A percentile compares a stretch with the other conserved stretches of the same genome.
These are phyloP conservation scores for Apodemia duryi DNA, from an alignment of 2,888 invertebrate species.

Conservation along the genomic window DNA sequence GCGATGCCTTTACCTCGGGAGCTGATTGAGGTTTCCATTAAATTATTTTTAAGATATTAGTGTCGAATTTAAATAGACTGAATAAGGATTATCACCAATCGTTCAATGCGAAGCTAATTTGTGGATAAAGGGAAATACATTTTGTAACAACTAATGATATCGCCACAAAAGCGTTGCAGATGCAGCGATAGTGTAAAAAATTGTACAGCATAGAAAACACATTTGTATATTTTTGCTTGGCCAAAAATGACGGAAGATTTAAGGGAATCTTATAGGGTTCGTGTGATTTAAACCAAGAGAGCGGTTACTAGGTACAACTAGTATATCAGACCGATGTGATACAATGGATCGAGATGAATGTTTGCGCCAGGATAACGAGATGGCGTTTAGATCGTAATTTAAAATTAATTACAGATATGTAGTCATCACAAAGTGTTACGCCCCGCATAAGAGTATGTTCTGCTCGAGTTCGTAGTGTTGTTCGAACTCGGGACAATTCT, in stretches of 20 bases:
- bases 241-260: conserved; percentile 44
- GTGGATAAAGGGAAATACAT: conserved; percentile 1
- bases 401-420: conserved; percentile 62
- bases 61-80: conserved; percentile 57
- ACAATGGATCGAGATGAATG: conserved; percentile 27
- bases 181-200: conserved; percentile 60
- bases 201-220: conserved; percentile 70
- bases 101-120: conserved; percentile 20
- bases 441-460: conserved; percentile 53
- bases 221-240: conserved; percentile 75
- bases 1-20: neutral
- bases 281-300: conserved; percentile 36
- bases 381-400: conserved; percentile 55
- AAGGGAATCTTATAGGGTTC: conserved; percentile 54
- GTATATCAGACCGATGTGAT: conserved; percentile 30
- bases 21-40: conserved; percentile 23
- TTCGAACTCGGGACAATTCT: conserved; percentile 39
- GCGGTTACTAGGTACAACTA: conserved; percentile 21
- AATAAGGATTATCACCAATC: conserved; percentile 34
- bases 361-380: conserved; percentile 32
- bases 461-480: conserved; percentile 27
- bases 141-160: conserved; percentile 15
- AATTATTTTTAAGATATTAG: conserved; percentile 39
- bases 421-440: conserved; percentile 70
- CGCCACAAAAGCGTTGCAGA: conserved; percentile 36